Base-by-base conservation (phyloP, 1,140 invertebrate genomes). In the Drosophila sulfurigaster region DNA sequence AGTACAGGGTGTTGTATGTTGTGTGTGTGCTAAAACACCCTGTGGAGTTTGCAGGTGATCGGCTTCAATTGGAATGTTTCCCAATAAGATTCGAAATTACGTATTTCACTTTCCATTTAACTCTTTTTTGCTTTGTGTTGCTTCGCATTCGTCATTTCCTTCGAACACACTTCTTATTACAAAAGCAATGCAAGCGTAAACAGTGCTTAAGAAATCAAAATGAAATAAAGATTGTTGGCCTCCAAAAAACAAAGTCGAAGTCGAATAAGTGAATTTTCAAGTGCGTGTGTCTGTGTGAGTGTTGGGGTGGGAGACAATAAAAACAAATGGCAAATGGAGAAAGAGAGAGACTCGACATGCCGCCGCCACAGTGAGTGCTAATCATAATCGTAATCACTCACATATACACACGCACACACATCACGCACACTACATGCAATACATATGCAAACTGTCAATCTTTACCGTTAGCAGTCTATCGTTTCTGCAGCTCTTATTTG, bases 391-490 rank as follows among this genome's bases (percentile, higher is more conserved):
- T 59, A 63, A 75, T 70, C 66, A 69, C 32, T 48, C 41, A 49
- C 52, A 60, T n/a, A 46, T 7, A 15, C 49, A 51, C 10, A 56
- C 20, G 48, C 15, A 32, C 10, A 35, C 35, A 43, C 16, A 38
- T 13, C 8, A 32, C 7, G 52, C 3, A 28, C 56, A 46, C 4
- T 38, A 38, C 8, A 38, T 38, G 35, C 35, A 38, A 67, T 57
- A 72, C 30, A 15, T 5, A 38, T 52, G 48, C 41, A 30, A 15
- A 60, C n/a, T 74, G 78, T 77, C 69, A 71, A 79, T 68, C 78
- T 67, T 63, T 80, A 83, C 73, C 76, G 83, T 82, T 87, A 86
- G 60, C 65, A 67, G 64, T 75, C 71, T 69, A 51, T 78, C 43
- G 58, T 59, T 62, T 59, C 58, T 72, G 62, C 66, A 65, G 64